These are phyloP conservation scores for Phalacrocorax brasilianus DNA, from an alignment of 2,113 vertebrate species.

Conservation along the genomic window DNA sequence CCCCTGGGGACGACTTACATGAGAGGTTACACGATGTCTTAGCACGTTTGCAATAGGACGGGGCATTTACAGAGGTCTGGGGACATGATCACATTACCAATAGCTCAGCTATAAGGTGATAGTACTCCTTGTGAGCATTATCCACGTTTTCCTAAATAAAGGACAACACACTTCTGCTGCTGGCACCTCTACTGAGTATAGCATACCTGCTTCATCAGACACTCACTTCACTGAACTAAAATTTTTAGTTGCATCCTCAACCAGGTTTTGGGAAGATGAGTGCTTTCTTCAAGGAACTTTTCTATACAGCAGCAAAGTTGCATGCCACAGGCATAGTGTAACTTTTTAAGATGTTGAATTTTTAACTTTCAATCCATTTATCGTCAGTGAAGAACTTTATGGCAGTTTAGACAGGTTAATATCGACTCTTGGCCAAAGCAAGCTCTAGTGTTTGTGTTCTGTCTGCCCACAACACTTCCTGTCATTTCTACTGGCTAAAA, in stretches of 20 bases:
- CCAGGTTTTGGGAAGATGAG: not conserved
- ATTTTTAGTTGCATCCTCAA: not conserved
- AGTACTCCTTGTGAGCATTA: not conserved
- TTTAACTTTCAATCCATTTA: not conserved
- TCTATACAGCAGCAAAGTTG: not conserved
- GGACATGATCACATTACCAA: not conserved
- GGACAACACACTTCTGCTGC: not conserved
- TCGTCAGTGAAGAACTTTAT: not conserved
- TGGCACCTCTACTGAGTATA: not conserved
- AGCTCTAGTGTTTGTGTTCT: not conserved
- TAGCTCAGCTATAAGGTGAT: not conserved
- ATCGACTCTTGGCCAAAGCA: not conserved
- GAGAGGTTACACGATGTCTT: not conserved
- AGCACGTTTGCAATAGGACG: not conserved
- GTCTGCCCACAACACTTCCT: conserved; percentile 30
- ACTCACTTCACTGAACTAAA: not conserved
- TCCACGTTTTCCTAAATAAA: not conserved
- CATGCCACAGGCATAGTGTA: not conserved
- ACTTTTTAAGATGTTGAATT: not conserved
- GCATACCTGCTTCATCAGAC: not conserved
- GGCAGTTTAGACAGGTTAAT: not conserved
- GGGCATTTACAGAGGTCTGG: not conserved
- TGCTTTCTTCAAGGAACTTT: not conserved
- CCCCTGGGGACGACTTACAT: not conserved
- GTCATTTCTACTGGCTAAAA: not conserved